Evolutionary conservation across 2,113 vertebrate genomes (phyloP), one percentile per base, ranked within the genome.

Genomic region (Stegastes partitus): DNA sequence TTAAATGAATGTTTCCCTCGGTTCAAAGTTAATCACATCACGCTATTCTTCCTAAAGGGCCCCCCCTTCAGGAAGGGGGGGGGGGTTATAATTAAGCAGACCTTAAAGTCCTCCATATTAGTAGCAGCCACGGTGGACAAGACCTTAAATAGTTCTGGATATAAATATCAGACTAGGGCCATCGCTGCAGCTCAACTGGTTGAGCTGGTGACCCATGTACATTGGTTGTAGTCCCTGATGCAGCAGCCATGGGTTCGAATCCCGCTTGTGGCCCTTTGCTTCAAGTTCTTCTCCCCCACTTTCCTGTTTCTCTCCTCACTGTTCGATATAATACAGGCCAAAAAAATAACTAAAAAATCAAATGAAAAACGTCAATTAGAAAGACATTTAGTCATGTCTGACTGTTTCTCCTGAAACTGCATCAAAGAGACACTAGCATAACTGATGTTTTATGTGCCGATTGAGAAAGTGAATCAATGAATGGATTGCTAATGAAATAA

Each of bases 81-180:
- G 55, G 61, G 42, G 22, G 28, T 1, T 44, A 25, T 3, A n/a
- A 34, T 42, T 9, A 77, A 80, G 59, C 21, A 72, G 16, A 18
- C 12, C 3, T 39, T n/a, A 57, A 59, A 34, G 31, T 34, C 1
- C 8, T 9, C 21, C 31, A 42, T 81, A 45, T 28, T 37, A 39
- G 18, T 11, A 37, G 64, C n/a, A 64, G 25, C n/a, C 54, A 73
- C 72, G 50, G 64, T 42, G 68, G 50, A 71, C 50, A 64, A 21
- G 49, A 57, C 47, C 3, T 58, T 21, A 21, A 65, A 62, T 34
- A 47, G 22, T 37, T 80, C 63, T 74, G 23, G 50, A 56, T 61
- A 11, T 51, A 66, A 62, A 66, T 14, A 9, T 70, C 31, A 34
- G 8, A 34, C 31, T 34, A 8, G n/a, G n/a, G n/a, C n/a, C n/a